phyloP scores from a whole-genome alignment of 1,140 invertebrate species.

The Parasteatoda tepidariorum region DNA sequence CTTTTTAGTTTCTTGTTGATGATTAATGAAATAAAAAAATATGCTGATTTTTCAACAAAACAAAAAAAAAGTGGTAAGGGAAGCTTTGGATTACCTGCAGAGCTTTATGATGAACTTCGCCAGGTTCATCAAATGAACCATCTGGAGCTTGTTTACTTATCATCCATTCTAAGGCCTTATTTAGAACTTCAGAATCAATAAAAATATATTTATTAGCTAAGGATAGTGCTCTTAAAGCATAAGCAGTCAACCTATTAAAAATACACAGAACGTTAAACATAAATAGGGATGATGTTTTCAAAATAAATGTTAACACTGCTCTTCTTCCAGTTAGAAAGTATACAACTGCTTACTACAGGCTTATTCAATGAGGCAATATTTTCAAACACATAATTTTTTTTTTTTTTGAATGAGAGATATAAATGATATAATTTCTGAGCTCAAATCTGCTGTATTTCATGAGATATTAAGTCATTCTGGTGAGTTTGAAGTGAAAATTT shows the following conservation, averaged over 20 bases:
- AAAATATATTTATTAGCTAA: constrained; percentile 82
- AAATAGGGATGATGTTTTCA: not conserved
- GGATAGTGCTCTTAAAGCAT: constrained; percentile 87
- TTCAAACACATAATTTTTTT: no score
- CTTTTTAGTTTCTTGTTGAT: no score
- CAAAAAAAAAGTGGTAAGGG: no score
- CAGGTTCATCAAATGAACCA: constrained; percentile 85
- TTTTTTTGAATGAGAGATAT: no score
- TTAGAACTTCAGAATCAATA: constrained; percentile 79
- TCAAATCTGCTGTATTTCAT: no score
- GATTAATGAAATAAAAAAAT: no score
- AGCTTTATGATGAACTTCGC: constrained; percentile 80
- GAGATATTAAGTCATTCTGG: no score
- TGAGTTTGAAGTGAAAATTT: no score
- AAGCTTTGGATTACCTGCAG: constrained; percentile 79
- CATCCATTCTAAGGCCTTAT: constrained; percentile 83
- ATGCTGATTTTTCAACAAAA: no score
- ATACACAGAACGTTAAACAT: not conserved
- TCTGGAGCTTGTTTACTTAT: constrained; percentile 78
- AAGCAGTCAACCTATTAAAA: constrained; percentile 84
- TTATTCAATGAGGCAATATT: no score
- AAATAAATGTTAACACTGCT: not conserved
- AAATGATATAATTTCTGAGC: no score
- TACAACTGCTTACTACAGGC: no score
- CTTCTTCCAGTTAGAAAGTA: not conserved